Conservation (phyloP, 2,888 invertebrate genomes). For the Nephrotoma flavescens region DNA sequence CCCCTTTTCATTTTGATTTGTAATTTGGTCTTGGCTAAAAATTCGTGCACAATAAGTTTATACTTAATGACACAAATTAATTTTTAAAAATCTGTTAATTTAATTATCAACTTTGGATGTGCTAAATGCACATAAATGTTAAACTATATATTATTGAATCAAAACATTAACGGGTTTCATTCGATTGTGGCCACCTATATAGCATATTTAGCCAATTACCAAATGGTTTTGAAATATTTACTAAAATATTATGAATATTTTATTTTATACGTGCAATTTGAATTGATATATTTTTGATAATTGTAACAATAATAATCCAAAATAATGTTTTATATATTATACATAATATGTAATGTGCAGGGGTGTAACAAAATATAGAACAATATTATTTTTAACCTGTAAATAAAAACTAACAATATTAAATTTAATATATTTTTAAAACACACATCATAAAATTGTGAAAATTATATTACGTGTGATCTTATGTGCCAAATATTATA, state of each 20-base stretch:
- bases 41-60: too few species aligned
- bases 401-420: neutral
- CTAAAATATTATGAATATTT: neutral
- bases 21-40: neutral
- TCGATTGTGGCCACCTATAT: neutral
- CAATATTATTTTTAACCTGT: neutral
- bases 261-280: neutral
- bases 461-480: neutral
- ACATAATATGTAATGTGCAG: neutral
- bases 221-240: neutral
- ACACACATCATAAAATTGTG: neutral
- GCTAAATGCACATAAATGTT: too few species aligned
- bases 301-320: neutral
- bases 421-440: neutral
- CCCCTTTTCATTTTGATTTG: neutral
- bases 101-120: too few species aligned
- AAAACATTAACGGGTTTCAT: too few species aligned
- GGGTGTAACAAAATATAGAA: neutral
- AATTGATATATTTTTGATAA: neutral
- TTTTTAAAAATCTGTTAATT: too few species aligned
- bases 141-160: too few species aligned
- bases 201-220: neutral
- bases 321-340: neutral
- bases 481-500: neutral
- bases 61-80: too few species aligned